phyloP scores from a whole-genome alignment of 2,113 vertebrate species.

The Brevimyrus niger region DNA sequence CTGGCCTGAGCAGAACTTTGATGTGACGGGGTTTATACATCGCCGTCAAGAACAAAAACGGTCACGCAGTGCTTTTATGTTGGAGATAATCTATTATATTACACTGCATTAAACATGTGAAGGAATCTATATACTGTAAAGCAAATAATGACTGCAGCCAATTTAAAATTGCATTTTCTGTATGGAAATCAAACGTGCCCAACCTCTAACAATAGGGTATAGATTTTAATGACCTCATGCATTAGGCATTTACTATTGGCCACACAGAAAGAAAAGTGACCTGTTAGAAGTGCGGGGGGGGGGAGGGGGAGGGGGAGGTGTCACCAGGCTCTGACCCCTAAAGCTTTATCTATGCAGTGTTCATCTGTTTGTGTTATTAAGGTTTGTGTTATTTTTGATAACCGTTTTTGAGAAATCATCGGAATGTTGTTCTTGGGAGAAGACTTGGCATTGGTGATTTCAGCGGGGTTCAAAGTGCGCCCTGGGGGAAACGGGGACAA shows the following conservation, averaged over 20 bases:
- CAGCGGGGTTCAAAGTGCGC: neutral
- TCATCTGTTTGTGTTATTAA: neutral
- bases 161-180: neutral
- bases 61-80: neutral
- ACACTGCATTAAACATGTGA: neutral
- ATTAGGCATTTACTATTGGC: neutral
- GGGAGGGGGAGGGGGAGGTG: neutral
- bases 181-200: neutral
- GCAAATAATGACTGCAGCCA: neutral
- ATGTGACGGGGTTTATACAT: neutral
- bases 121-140: neutral
- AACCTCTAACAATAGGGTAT: neutral
- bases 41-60: neutral
- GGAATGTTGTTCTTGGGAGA: neutral
- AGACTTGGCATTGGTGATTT: neutral
- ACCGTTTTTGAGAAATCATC: neutral
- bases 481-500: neutral
- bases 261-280: neutral
- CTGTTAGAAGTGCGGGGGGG: neutral
- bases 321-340: neutral
- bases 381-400: neutral
- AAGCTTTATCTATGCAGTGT: neutral
- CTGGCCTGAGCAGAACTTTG: slow-evolving; percentile 13
- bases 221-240: neutral
- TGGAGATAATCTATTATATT: neutral